Conservation (phyloP, 1,140 invertebrate species). For the Neodiprion fabricii region DNA sequence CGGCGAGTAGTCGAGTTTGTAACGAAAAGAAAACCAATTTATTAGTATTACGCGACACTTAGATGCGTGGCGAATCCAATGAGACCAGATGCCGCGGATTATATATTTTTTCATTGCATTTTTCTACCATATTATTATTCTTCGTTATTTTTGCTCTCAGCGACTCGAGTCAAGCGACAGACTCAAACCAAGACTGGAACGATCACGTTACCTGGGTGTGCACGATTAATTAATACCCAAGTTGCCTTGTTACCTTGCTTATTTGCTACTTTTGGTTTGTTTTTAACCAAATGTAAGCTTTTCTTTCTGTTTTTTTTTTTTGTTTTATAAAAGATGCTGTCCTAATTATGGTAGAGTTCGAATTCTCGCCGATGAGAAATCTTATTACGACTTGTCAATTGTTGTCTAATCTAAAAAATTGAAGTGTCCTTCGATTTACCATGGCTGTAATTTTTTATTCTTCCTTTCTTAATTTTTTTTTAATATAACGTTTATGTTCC, state of each 20-base stretch:
- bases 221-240: background rate
- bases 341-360: no score
- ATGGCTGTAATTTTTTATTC: no score
- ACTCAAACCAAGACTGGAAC: background rate
- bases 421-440: no score
- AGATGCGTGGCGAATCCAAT: constrained; percentile 30
- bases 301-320: no score
- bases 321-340: no score
- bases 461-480: no score
- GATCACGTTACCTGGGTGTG: background rate
- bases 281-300: background rate
- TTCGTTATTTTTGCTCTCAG: background rate
- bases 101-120: constrained; percentile 37
- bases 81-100: constrained; percentile 40
- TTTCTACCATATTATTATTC: background rate
- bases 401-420: no score
- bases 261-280: background rate
- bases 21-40: constrained; percentile 33
- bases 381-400: no score
- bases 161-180: background rate
- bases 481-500: no score
- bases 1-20: background rate
- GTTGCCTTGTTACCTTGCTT: background rate
- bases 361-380: no score
- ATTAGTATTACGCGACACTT: constrained; percentile 41